A percentile compares a stretch with the other conserved stretches of the same genome.
phyloP scores from a whole-genome alignment of 1,140 invertebrate genomes.

The Drosophila baimaii region DNA sequence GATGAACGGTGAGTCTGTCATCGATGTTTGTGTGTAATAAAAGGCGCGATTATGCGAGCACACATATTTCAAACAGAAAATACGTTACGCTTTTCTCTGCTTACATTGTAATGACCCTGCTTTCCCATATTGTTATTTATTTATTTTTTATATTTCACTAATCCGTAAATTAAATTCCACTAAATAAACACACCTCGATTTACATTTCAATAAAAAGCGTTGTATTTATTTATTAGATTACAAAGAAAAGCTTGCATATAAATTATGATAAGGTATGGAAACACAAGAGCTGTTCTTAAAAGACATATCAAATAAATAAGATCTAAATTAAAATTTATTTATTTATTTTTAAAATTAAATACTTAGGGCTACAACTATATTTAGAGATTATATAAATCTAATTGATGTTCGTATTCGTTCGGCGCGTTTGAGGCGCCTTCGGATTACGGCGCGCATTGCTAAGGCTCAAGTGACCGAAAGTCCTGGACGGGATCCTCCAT shows the following conservation, averaged over 20 bases:
- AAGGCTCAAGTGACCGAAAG: conserved; percentile 84
- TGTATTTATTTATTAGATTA: conserved; percentile 82
- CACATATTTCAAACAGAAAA: too few species aligned
- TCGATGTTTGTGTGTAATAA: too few species aligned
- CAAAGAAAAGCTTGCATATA: conserved; percentile 81
- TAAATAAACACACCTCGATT: background rate
- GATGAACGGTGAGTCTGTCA: too few species aligned
- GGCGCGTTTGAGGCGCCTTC: conserved; percentile 46
- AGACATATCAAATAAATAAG: conserved; percentile 80
- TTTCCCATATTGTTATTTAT: too few species aligned
- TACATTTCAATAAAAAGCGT: conserved; percentile 82
- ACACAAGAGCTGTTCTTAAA: conserved; percentile 83
- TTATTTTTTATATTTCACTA: too few species aligned
- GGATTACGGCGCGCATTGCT: conserved; percentile 58
- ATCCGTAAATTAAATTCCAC: too few species aligned
- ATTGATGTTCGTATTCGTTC: conserved; percentile 76
- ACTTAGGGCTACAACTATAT: conserved; percentile 79
- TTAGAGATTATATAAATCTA: conserved; percentile 81
- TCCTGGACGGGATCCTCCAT: conserved; percentile 14
- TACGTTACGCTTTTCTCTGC: too few species aligned
- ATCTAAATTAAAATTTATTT: conserved; percentile 83
- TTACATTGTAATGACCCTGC: too few species aligned
- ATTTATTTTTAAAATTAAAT: conserved; percentile 83
- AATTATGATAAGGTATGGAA: conserved; percentile 81
- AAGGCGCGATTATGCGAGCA: too few species aligned